phyloP scores from a whole-genome alignment of 2,888 invertebrate species.

The Cosmorhoe ocellata region DNA sequence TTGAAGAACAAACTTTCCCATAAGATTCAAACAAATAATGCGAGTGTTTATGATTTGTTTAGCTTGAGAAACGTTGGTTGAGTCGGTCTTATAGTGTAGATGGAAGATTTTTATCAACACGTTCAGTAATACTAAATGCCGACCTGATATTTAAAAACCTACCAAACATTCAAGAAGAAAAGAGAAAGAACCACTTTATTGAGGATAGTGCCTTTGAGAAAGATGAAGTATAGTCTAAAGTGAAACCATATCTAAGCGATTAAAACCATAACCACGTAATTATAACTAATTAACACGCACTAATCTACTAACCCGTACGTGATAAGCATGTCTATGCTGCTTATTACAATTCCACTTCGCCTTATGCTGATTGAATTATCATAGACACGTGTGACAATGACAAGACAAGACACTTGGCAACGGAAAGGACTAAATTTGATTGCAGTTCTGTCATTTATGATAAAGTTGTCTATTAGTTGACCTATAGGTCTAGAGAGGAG shows the following conservation, averaged over 20 bases:
- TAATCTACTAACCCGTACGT: constrained; percentile 21
- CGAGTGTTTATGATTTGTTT: constrained; percentile 6
- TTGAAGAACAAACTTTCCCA: constrained; percentile 14
- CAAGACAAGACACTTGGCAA: not conserved
- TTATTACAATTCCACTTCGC: constrained; percentile 10
- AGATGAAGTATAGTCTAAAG: too few relatives aligned
- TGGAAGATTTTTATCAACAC: too few relatives aligned
- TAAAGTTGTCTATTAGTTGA: too few relatives aligned
- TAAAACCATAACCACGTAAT: constrained; percentile 18
- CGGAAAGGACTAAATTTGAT: too few relatives aligned
- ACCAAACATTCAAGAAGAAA: too few relatives aligned
- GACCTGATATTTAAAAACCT: too few relatives aligned
- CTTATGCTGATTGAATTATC: constrained; percentile 5
- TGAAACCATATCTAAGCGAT: constrained; percentile 5
- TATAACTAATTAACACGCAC: constrained; percentile 18
- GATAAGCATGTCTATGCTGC: constrained; percentile 10
- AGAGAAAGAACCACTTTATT: too few relatives aligned
- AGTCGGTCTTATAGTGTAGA: not conserved
- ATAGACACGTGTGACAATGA: constrained; percentile 6
- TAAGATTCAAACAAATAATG: constrained; percentile 9
- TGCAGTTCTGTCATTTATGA: too few relatives aligned
- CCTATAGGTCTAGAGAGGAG: too few relatives aligned
- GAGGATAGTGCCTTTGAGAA: too few relatives aligned
- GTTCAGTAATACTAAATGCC: too few relatives aligned
- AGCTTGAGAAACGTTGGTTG: not conserved